These are phyloP conservation scores for Sesamia nonagrioides DNA, from an alignment of 1,140 invertebrate genomes.

Conservation along the genomic window DNA sequence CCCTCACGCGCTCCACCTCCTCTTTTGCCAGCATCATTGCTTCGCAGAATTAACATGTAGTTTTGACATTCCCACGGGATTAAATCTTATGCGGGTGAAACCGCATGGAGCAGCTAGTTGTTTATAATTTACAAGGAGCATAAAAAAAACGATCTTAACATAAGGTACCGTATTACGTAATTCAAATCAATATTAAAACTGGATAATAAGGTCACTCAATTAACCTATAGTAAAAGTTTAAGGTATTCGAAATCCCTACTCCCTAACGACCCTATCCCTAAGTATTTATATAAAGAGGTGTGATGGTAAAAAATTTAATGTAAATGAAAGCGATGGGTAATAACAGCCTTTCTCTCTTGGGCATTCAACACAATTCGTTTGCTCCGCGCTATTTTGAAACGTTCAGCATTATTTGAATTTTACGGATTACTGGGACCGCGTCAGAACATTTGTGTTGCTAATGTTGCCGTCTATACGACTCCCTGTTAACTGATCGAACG, in stretches of 20 bases:
- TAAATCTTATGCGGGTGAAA: too few relatives aligned
- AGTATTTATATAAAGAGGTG: constrained; percentile 16
- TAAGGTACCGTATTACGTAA: too few relatives aligned
- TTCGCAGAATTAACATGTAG: too few relatives aligned
- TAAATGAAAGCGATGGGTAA: not conserved
- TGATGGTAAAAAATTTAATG: constrained; percentile 13
- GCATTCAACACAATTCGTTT: constrained; percentile 17
- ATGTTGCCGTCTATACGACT: constrained; percentile 6
- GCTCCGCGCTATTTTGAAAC: constrained; percentile 7
- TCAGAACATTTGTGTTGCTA: constrained; percentile 29
- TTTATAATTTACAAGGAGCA: too few relatives aligned
- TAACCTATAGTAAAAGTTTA: not conserved
- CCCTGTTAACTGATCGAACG: not conserved
- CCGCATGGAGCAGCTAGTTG: too few relatives aligned
- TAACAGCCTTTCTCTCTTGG: not conserved
- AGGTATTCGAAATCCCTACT: not conserved
- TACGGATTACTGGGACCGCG: not conserved
- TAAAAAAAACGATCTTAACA: too few relatives aligned
- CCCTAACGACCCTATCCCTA: too few relatives aligned
- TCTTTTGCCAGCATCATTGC: too few relatives aligned
- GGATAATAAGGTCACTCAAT: not conserved
- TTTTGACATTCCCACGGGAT: too few relatives aligned
- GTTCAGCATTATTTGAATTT: constrained; percentile 24
- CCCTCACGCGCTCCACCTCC: too few relatives aligned
- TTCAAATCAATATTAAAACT: too few relatives aligned